Base-by-base conservation (phyloP, 2,113 vertebrate species). In the Montifringilla adamsi region DNA sequence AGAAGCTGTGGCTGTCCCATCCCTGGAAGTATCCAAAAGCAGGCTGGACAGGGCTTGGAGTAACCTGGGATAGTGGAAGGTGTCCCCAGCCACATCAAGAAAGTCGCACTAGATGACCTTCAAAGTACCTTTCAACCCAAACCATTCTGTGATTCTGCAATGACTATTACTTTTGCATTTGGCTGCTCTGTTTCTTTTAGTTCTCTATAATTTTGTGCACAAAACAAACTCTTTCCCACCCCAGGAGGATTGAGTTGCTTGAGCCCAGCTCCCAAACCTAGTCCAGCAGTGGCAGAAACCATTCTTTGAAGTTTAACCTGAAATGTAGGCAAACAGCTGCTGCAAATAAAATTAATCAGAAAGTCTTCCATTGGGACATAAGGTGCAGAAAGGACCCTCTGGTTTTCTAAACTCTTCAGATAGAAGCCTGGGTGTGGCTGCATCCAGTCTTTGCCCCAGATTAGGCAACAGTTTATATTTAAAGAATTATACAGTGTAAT, bases 171-270 rank as follows among this genome's bases (percentile, higher is more conserved):
- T 50, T 4, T 8, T 22, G 10, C 20, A 11, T 67, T 58, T 78
- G 28, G 15, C 4, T 6, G 0, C 10, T 37, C 6, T 35, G 74
- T 80, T 24, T 66, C 15, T 60, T 75, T 39, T 8, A 26, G 31
- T 8, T 70, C 39, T 62, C 27, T 27, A 7, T n/a, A 59, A 55
- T 16, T 55, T 22, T 67, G 12, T 28, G 26, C 47, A 30, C 13
- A 47, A 39, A 80, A 46, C 8, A 8, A 60, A 35, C 6, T 4
- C 16, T 39, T 58, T 1, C 26, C 4, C 0, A 2, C 2, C 4
- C 21, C 41, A 21, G 41, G 7, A 68, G 21, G 7, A 49, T 11
- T 0, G 1, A 6, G 13, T 15, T 60, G 8, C 24, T 33, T 31
- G 26, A 50, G 13, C 17, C n/a, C 4, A 4, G 5, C 4, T 77